Conservation (phyloP, 2,888 invertebrate genomes). For the Dryobotodes eremita region DNA sequence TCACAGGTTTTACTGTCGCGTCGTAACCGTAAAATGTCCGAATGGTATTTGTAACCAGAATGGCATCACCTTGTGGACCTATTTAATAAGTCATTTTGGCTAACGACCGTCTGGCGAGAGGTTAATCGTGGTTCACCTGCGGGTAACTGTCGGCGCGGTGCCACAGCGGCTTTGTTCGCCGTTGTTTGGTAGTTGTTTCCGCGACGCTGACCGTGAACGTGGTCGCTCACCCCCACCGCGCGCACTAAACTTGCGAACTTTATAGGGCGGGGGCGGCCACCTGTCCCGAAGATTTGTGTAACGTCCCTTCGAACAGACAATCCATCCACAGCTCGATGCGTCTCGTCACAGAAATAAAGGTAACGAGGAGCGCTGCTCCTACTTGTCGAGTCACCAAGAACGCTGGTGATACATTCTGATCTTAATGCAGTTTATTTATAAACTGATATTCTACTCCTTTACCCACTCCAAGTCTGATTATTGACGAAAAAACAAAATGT, state of each 20-base stretch:
- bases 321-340: slow-evolving; percentile 78
- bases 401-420: slow-evolving; percentile 31
- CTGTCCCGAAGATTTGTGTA: slow-evolving; percentile 83
- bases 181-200: slow-evolving; percentile 73
- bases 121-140: slow-evolving; percentile 87
- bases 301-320: slow-evolving; percentile 75
- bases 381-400: slow-evolving; percentile 65
- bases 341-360: slow-evolving; percentile 71
- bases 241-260: slow-evolving; percentile 82
- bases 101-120: slow-evolving; percentile 85
- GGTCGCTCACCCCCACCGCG: slow-evolving; percentile 84
- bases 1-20: slow-evolving; percentile 81
- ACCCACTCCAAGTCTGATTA: neutral
- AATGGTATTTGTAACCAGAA: slow-evolving; percentile 79
- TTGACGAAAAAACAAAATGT: neutral
- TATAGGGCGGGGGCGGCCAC: slow-evolving; percentile 85
- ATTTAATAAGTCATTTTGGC: slow-evolving; percentile 80
- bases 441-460: slow-evolving; percentile 15
- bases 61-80: slow-evolving; percentile 79
- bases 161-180: slow-evolving; percentile 79
- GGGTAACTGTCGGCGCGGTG: slow-evolving; percentile 80
- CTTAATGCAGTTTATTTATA: slow-evolving; percentile 43
- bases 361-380: slow-evolving; percentile 47
- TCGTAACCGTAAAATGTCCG: slow-evolving; percentile 81
- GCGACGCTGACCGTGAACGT: slow-evolving; percentile 82